These are phyloP conservation scores for Catharus bicknelli DNA, from an alignment of 2,113 vertebrate genomes.

Conservation along the genomic window DNA sequence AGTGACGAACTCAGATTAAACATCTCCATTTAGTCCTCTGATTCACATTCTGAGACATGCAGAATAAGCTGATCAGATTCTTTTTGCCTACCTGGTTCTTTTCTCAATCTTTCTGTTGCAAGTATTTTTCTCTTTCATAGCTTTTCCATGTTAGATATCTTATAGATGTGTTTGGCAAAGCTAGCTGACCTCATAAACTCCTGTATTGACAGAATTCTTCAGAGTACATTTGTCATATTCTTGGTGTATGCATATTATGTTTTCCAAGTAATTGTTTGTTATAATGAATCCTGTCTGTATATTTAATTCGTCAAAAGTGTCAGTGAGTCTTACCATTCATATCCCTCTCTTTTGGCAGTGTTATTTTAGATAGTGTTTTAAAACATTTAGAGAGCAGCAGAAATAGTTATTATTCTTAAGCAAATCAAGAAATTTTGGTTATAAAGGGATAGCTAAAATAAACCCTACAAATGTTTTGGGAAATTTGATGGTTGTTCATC, in stretches of 20 bases:
- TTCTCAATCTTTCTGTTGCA: not conserved
- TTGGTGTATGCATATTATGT: not conserved
- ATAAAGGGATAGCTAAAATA: not conserved
- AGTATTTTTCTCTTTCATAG: not conserved
- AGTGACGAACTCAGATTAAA: not conserved
- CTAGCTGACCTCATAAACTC: not conserved
- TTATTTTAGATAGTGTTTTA: not conserved
- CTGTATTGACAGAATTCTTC: not conserved
- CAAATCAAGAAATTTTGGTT: not conserved
- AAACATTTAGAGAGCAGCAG: not conserved
- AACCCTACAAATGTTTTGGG: not conserved
- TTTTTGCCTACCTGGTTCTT: not conserved
- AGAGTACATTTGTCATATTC: not conserved
- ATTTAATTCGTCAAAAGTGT: not conserved
- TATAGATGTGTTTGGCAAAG: not conserved
- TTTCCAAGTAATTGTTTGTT: not conserved
- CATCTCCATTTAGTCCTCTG: not conserved
- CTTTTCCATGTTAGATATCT: not conserved
- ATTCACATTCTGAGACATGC: not conserved
- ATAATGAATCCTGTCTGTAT: not conserved
- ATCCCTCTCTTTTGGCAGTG: not conserved
- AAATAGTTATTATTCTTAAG: not conserved
- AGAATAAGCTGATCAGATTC: not conserved
- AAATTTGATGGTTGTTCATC: not conserved
- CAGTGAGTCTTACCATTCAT: not conserved